Conservation (phyloP, 2,888 invertebrate species). For the Leuctra nigra region DNA sequence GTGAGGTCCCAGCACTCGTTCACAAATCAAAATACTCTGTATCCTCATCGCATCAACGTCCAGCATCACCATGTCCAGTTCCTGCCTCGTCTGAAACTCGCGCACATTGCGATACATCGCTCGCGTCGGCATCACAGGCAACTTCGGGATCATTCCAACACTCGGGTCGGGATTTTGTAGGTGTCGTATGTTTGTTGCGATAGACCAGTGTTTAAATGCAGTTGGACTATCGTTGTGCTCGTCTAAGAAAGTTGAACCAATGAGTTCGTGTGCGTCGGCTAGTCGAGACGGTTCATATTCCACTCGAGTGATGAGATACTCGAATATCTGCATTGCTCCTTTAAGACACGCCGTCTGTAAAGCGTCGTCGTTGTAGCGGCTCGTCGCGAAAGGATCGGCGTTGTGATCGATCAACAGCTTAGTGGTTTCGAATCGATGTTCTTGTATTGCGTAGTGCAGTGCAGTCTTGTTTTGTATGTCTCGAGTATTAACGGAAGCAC, state of each 20-base stretch:
- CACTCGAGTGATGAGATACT: slow-evolving; percentile 55
- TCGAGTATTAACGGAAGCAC: slow-evolving; percentile 76
- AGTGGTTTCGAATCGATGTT: slow-evolving; percentile 68
- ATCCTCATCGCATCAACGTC: slow-evolving; percentile 82
- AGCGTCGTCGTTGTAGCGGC: slow-evolving; percentile 82
- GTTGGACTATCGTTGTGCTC: slow-evolving; percentile 71
- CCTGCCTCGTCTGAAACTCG: slow-evolving; percentile 67
- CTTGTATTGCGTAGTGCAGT: slow-evolving; percentile 86
- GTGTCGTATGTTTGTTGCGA: slow-evolving; percentile 61
- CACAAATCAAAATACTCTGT: slow-evolving; percentile 81
- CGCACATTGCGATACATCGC: slow-evolving; percentile 57
- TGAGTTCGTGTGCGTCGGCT: slow-evolving; percentile 82
- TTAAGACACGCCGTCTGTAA: slow-evolving; percentile 79
- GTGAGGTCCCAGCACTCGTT: slow-evolving; percentile 74
- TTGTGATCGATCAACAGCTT: slow-evolving; percentile 70
- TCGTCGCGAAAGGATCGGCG: slow-evolving; percentile 68
- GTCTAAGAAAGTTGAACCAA: slow-evolving; percentile 82
- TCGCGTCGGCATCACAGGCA: slow-evolving; percentile 48
- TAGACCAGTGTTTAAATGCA: slow-evolving; percentile 71
- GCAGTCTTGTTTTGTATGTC: slow-evolving; percentile 90
- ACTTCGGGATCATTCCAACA: slow-evolving; percentile 42
- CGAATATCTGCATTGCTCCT: slow-evolving; percentile 64
- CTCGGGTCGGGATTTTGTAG: slow-evolving; percentile 27
- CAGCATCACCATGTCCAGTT: slow-evolving; percentile 63
- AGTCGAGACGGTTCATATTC: slow-evolving; percentile 57